A percentile compares a stretch with the other conserved stretches of the same genome.
Evolutionary conservation across 2,888 invertebrate species (phyloP).

Genomic region (Apamea monoglypha): DNA sequence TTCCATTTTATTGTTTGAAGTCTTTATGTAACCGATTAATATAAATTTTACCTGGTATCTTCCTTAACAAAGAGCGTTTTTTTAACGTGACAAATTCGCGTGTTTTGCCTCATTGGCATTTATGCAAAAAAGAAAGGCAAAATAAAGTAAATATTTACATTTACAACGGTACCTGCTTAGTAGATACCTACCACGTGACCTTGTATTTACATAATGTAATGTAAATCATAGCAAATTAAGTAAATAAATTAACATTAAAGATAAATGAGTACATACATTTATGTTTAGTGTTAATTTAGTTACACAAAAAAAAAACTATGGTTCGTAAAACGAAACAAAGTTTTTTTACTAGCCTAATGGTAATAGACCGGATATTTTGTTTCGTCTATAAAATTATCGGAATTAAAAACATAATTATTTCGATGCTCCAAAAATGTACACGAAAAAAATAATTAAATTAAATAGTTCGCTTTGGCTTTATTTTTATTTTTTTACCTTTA

Average conservation of each 20-base stretch:
- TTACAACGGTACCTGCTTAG: not conserved
- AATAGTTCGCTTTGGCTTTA: too few relatives aligned
- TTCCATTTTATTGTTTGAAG: not conserved
- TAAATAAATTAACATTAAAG: constrained; percentile 35
- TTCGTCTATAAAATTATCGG: not conserved
- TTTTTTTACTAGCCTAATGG: not conserved
- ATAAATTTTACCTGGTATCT: not conserved
- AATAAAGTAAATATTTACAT: constrained; percentile 30
- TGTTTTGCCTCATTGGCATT: constrained; percentile 23
- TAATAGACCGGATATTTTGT: not conserved
- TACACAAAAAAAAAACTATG: not conserved
- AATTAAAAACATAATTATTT: not conserved
- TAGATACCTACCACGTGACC: constrained; percentile 26
- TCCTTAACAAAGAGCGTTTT: not conserved
- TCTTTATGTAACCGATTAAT: not conserved
- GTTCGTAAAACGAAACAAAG: not conserved
- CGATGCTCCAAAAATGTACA: not conserved
- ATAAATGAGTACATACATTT: not conserved
- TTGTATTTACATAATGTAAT: constrained; percentile 42
- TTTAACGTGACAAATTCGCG: constrained; percentile 3
- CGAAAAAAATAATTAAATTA: not conserved
- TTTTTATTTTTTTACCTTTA: too few relatives aligned
- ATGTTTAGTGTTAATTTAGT: not conserved
- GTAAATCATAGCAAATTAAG: constrained; percentile 41
- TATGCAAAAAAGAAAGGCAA: constrained; percentile 34